These are phyloP conservation scores for Malurus splendens DNA, from an alignment of 2,797 vertebrate species.

Conservation along the genomic window DNA sequence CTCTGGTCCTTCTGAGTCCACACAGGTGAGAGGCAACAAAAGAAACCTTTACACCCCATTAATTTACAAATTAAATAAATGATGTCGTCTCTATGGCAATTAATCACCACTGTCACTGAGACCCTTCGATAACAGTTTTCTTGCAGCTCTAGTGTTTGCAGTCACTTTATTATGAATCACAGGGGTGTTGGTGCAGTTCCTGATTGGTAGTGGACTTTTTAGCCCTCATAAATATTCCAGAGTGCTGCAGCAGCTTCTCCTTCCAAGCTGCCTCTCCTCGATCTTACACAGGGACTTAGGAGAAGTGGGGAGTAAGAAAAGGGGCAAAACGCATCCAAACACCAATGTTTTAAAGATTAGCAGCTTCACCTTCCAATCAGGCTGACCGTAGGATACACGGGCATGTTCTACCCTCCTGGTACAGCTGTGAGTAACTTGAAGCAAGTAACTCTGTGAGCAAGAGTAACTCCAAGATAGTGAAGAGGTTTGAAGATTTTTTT, in stretches of 20 bases:
- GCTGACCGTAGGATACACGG: background rate
- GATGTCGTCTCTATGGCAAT: conserved; percentile 59
- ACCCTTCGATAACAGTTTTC: conserved; percentile 25
- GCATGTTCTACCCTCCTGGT: background rate
- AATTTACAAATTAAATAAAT: background rate
- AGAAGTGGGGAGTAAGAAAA: background rate
- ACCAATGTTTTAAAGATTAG: background rate
- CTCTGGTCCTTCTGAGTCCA: conserved; percentile 83
- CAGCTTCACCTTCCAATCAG: background rate
- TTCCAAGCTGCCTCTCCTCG: background rate
- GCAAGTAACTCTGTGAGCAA: background rate
- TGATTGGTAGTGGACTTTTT: background rate
- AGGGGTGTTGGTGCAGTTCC: background rate
- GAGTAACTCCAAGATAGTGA: background rate
- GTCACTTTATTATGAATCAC: conserved; percentile 12
- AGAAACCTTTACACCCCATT: background rate
- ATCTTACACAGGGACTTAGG: background rate
- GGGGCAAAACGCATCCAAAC: background rate
- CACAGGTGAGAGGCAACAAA: conserved; percentile 82
- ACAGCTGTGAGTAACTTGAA: background rate
- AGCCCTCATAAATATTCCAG: conserved; percentile 13
- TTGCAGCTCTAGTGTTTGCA: background rate
- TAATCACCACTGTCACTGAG: conserved; percentile 71
- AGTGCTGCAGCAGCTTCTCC: background rate
- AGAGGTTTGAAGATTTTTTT: background rate